These are phyloP conservation scores for Cataglyphis altisquamis DNA, from an alignment of 2,888 invertebrate genomes.

Conservation along the genomic window DNA sequence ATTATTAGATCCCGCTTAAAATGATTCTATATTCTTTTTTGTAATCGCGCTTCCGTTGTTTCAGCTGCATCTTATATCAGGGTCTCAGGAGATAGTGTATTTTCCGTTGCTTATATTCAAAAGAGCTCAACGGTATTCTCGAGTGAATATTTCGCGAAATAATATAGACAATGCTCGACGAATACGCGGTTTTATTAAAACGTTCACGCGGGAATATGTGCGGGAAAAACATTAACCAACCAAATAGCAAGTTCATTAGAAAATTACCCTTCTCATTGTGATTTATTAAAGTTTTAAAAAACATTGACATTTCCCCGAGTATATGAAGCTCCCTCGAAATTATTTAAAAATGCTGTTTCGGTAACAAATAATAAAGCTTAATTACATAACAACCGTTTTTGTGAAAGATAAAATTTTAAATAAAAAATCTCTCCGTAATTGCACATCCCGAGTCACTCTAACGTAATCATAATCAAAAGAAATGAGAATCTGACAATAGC, in stretches of 20 bases:
- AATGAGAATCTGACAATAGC: background rate
- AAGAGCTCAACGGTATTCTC: slow-evolving; percentile 1
- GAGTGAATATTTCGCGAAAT: slow-evolving; percentile 31
- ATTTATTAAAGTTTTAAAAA: background rate
- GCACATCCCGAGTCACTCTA: background rate
- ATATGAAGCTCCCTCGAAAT: no score
- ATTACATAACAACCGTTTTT: background rate
- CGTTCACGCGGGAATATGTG: background rate
- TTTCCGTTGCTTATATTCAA: slow-evolving; percentile 39
- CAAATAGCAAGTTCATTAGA: background rate
- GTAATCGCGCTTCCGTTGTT: slow-evolving; percentile 45
- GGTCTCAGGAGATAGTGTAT: slow-evolving; percentile 26
- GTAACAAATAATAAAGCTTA: slow-evolving; percentile 24
- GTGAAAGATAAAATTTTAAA: slow-evolving; percentile 23
- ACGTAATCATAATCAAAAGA: background rate
- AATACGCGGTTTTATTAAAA: slow-evolving; percentile 39
- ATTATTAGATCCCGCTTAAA: slow-evolving; percentile 34
- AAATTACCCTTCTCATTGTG: background rate
- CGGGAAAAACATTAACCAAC: slow-evolving; percentile 31
- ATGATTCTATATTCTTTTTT: slow-evolving; percentile 6
- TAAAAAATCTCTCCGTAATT: background rate
- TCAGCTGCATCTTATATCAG: slow-evolving; percentile 30
- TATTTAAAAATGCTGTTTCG: background rate
- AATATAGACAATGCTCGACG: slow-evolving; percentile 12
- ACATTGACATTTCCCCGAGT: background rate